These are phyloP conservation scores for Daktulosphaira vitifoliae DNA, from an alignment of 1,140 invertebrate species.

Conservation along the genomic window DNA sequence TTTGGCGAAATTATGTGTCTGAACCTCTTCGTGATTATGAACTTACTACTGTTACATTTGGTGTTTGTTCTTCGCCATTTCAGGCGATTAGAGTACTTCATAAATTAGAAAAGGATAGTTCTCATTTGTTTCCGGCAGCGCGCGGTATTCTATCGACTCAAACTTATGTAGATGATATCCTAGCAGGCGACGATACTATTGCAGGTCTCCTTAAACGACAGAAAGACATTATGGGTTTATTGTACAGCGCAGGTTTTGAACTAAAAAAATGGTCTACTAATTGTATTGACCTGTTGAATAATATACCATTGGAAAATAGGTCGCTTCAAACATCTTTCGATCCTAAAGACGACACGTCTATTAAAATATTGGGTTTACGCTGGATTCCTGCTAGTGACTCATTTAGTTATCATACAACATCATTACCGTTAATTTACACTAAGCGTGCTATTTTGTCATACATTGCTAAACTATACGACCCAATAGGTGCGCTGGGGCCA, in stretches of 20 bases:
- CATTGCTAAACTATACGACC: background rate
- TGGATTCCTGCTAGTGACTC: background rate
- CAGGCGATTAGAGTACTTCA: constrained; percentile 37
- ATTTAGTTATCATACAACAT: background rate
- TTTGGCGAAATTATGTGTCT: background rate
- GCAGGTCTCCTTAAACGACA: background rate
- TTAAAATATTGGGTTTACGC: constrained; percentile 3
- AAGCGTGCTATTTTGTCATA: background rate
- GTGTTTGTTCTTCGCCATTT: no score
- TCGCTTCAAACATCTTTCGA: background rate
- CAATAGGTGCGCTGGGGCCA: background rate
- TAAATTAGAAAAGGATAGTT: constrained; percentile 38
- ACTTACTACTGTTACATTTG: no score
- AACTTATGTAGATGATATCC: constrained; percentile 16
- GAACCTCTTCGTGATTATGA: background rate
- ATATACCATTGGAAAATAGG: background rate
- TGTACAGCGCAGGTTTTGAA: background rate
- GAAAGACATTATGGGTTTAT: background rate
- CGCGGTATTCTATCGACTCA: background rate
- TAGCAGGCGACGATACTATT: background rate
- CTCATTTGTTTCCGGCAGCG: background rate
- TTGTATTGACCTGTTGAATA: background rate
- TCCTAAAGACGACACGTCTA: background rate
- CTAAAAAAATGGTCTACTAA: constrained; percentile 3
- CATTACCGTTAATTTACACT: background rate